A percentile compares a stretch with the other conserved stretches of the same genome.
These are phyloP conservation scores for Heterotilapia buettikoferi DNA, from an alignment of 2,113 vertebrate species.

Conservation along the genomic window DNA sequence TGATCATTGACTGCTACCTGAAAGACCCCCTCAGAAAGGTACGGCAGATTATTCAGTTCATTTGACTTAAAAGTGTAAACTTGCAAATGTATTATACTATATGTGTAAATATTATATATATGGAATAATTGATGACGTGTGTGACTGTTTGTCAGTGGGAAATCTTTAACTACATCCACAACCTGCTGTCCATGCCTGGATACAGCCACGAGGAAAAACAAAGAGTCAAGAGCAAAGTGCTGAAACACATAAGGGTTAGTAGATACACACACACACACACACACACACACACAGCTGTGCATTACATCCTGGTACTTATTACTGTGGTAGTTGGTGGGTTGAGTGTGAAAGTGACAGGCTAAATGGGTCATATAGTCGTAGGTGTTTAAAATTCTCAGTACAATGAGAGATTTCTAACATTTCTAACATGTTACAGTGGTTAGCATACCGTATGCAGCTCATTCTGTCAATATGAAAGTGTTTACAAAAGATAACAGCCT, in stretches of 20 bases:
- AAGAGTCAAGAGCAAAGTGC: conserved; percentile 79
- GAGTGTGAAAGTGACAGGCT: background rate
- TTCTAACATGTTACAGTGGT: background rate
- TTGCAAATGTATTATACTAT: background rate
- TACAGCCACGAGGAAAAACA: conserved; percentile 86
- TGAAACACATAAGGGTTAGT: conserved; percentile 82
- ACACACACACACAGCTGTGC: background rate
- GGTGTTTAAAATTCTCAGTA: background rate
- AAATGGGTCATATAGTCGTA: background rate
- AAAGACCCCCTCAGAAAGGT: conserved; percentile 90
- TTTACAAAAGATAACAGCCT: background rate
- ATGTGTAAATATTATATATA: background rate
- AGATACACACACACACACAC: background rate
- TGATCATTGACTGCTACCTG: conserved; percentile 90
- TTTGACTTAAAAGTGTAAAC: background rate
- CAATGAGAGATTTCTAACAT: background rate
- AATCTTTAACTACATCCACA: conserved; percentile 92
- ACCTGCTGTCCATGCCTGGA: conserved; percentile 90
- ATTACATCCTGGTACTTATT: background rate
- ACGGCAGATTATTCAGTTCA: background rate
- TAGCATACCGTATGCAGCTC: background rate
- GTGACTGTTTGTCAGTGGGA: conserved; percentile 74
- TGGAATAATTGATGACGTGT: background rate
- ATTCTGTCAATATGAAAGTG: background rate
- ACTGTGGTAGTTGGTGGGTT: background rate